Evolutionary conservation across 2,888 invertebrate species (phyloP), one percentile per base, ranked within the genome.

Genomic region (Bombyx huttoni): DNA sequence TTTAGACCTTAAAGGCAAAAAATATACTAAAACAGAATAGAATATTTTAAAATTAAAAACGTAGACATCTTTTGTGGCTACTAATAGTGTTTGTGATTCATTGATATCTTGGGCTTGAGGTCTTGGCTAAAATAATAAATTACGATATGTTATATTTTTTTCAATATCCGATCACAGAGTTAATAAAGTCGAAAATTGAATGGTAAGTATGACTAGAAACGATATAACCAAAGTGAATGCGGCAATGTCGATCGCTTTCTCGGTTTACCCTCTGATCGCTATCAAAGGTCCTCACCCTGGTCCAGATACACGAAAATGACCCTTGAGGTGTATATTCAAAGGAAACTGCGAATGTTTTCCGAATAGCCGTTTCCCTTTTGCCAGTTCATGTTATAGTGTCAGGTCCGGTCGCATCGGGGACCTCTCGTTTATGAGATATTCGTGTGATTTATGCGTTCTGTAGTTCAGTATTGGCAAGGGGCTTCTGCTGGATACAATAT

Each of bases 241-340:
- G 66, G 53, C 46, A 51, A 66, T 65, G 78, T 77, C 74, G 75
- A 78, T 76, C 40, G 76, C 78, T 80, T 77, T 77, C 82, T 77
- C 73, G 68, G 73, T 70, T 76, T 70, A 65, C 74, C 72, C 74
- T 73, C 67, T 66, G 76, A 82, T 81, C 76, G 70, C 73, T 76
- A 84, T 81, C 80, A 77, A 73, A 77, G 73, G 75, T 75, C 71
- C 73, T 66, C 73, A 75, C 73, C 73, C 12, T 12, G 40, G 66
- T 61, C 58, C 40, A 63, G 68, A 68, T 71, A 68, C 66, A 70
- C 73, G 70, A 78, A 76, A 78, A 72, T 64, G 67, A 63, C 67
- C 67, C 68, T 69, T 69, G 68, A 67, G 64, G 66, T 67, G 59
- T 62, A 64, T 58, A 58, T 61, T 64, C 61, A 55, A 60, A 64